Evolutionary conservation across 2,888 invertebrate genomes (phyloP), one percentile per base, ranked within the genome.

Genomic region (Laspeyria flexula): DNA sequence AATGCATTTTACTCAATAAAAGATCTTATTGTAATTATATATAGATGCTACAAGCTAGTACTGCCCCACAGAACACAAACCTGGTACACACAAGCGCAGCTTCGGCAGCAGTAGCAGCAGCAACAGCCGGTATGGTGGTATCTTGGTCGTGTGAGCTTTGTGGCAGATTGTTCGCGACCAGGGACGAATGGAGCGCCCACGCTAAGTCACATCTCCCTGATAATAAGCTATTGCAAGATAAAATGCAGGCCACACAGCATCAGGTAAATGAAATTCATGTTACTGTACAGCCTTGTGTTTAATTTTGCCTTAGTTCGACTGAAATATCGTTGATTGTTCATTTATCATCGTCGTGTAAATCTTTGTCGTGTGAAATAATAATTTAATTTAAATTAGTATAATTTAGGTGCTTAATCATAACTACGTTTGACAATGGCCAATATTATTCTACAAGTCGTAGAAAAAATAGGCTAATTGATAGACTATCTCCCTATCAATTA

Each of bases 91-190:
- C 93, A 11, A 86, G 93, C 78, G 81, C 93, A 70, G 67, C 93
- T 6, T 79, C 92, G 68, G 80, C 93, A 56, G 82, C 93, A 60
- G 90, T 91, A 23, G 87, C 88, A 1, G 89, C 90, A 0, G 90
- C 88, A 0, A 90, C 91, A 0, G 90, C 90, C 0, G 92, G 92
- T 13, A 92, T 93, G 93, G 93, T 93, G 47, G 93, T 95, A 40
- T 96, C 95, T 59, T 96, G 96, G 96, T 95, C 95, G 0, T 96
- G 96, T 72, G 96, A 96, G 79, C 88, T 96, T 23, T 96, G 96
- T 65, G 96, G 96, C 0, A 88, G 95, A 60, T 93, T 95, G 81
- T 94, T 96, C 77, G 94, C 95, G 4, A 95, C 94, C 15, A 90
- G 96, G 58, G 96, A 96, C 74, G 96, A 96, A 77, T 96, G 96